Evolutionary conservation across 2,888 invertebrate species (phyloP), one percentile per base, ranked within the genome.

Genomic region (Drosophila seclusa): DNA sequence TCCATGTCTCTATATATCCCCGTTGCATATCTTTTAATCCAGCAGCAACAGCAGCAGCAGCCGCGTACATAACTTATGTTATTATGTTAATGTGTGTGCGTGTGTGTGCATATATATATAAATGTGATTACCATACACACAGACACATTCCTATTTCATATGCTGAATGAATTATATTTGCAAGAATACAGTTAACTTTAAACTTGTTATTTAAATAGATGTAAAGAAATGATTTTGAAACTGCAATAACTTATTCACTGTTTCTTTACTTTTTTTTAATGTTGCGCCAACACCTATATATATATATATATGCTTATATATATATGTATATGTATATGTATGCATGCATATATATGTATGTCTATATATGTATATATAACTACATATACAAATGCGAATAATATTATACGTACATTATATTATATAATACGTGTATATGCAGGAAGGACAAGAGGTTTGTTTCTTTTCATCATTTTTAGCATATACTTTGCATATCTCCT

Each of bases 361-460:
- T 21, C 16, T 63, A 61, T 53, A 65, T 59, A 59, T 36, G n/a
- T 40, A n/a, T 21, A 24, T 57, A 53, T 42, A 24, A 40, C 40
- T 54, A 38, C 49, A 62, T 59, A 60, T 61, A 58, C 42, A 34
- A 58, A 59, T 27, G 55, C 48, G 24, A 36, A 31, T 68, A 50
- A 50, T 29, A 38, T 65, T 49, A 36, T 61, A 53, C 42, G 45
- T 62, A 42, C n/a, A 50, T 60, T 65, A 52, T 74, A 74, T 58
- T 55, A 62, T 38, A 77, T 53, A 78, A 78, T 78, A 59, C 68
- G 62, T 72, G 55, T 53, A 64, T 71, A 45, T 87, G 90, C 94
- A 95, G 93, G 92, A 95, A 93, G 95, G 95, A 94, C 94, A 94
- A 93, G 94, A 95, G 95, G 95, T 95, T 95, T 93, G 95, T 95